Evolutionary conservation across 2,113 vertebrate genomes (phyloP), one percentile per base, ranked within the genome.

Genomic region (Lophochroa leadbeateri): DNA sequence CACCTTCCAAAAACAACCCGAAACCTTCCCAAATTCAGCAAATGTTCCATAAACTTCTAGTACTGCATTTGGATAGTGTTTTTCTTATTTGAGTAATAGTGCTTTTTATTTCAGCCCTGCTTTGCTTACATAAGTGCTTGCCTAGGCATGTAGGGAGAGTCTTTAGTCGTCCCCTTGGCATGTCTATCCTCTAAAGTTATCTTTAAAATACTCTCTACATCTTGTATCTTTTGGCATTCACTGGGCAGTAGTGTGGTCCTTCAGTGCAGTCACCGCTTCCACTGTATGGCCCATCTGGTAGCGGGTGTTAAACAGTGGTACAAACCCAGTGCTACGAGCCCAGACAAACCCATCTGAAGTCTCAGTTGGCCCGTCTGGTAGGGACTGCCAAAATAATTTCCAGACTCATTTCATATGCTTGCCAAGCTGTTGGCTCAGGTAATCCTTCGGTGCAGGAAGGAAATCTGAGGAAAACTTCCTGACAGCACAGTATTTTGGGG

Each of bases 371-470:
- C 91, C 55, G 7, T 63, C 49, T 65, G 50, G 64, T 12, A 21
- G 58, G 27, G 60, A 52, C 50, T 75, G 67, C 85, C 90, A 96
- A 83, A 92, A 58, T 83, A 53, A 69, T 89, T 94, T 94, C 63
- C 65, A 84, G 47, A 68, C 89, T 93, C 33, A 17, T 68, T 46
- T 90, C 7, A 7, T 64, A 13, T 72, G 35, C 67, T 82, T 96
- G 84, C 97, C 92, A 89, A 91, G 82, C 67, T 91, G 61, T 39
- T 94, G 64, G 78, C 90, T 88, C 55, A 53, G 63, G 44, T 49
- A 64, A 33, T 84, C 37, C 33, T 83, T 76, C 67, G 68, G 74
- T 83, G 88, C 77, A 90, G 91, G 86, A 61, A 88, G 90, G 70
- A 96, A 94, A 76, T 37, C 50, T 50, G 55, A 92, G 28, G 43